Base-by-base conservation (phyloP, 2,888 invertebrate genomes). In the Elgonia sp. region DNA sequence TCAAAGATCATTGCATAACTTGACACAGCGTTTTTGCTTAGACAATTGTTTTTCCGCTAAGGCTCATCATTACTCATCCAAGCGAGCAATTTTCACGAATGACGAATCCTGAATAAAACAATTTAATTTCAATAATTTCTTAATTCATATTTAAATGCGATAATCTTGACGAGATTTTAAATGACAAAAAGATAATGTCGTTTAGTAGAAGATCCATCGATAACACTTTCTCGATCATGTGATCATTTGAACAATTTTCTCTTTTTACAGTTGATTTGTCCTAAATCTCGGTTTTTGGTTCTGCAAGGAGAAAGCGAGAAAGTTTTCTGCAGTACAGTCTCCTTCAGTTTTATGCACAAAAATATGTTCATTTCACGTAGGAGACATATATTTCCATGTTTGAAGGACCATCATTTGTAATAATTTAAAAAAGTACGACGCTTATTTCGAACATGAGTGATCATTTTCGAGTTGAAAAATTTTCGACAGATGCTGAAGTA, bases 241-340 rank as follows among this genome's bases (percentile, higher is more conserved):
- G 40, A 69, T 20, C n/a, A 21, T 63, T 37, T 40, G 60, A 46
- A 60, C 57, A 55, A 70, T 84, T 84, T 84, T 82, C 84, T 69
- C 84, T 84, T 76, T 76, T 75, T 57, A 62, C 84, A 70, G 57
- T 76, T 70, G 76, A 76, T 84, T 84, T 70, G 76, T 76, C 84
- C 76, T 62, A 70, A 84, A 84, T 84, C 53, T 84, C 50, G 39
- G 70, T 76, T 84, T 84, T 84, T 53, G 84, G 65, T 21, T 76
- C 40, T 65, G 81, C 65, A 10, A 21, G 53, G 84, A 84, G 84
- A 84, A 84, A 84, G 84, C 53, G 39, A 76, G 84, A 76, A 84
- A 84, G 84, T 84, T 76, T 84, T 75, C n/a, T 50, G 60, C 65
- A 42, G 37, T 50, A 39, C 29, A 20, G 29, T 10, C 37, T 70